Conservation (phyloP, 2,797 vertebrate species). For the Prunella strophiata region DNA sequence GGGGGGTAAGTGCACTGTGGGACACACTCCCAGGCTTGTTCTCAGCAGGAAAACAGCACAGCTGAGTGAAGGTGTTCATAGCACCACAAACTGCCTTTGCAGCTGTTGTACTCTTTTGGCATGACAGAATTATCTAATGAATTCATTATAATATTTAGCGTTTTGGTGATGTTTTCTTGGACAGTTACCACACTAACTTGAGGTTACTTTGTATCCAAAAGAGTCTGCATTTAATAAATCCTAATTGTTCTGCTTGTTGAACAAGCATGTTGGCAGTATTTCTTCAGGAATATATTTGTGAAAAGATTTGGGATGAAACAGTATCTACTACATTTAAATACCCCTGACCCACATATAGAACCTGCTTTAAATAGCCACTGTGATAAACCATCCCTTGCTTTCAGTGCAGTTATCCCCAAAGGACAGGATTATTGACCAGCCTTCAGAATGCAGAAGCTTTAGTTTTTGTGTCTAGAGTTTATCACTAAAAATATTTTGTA, state of each 20-base stretch:
- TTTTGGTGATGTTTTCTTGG: neutral
- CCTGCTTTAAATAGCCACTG: neutral
- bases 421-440: neutral
- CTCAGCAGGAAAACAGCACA: neutral
- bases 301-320: neutral
- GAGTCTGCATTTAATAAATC: neutral
- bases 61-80: neutral
- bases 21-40: fast-evolving
- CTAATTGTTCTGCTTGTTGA: neutral
- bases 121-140: neutral
- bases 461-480: neutral
- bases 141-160: neutral
- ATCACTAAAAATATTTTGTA: neutral
- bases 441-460: neutral
- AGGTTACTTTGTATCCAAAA: neutral
- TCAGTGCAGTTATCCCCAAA: neutral
- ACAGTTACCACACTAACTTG: neutral
- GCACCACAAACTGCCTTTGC: neutral
- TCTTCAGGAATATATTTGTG: neutral
- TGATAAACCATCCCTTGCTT: neutral
- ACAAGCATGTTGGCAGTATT: neutral
- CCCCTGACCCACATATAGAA: neutral
- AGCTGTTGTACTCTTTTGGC: neutral
- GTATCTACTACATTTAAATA: neutral
- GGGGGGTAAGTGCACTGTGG: conserved; percentile 84